A percentile compares a stretch with the other conserved stretches of the same genome.
These are phyloP conservation scores for Meiosimyza decipiens DNA, from an alignment of 2,888 invertebrate genomes.

Conservation along the genomic window DNA sequence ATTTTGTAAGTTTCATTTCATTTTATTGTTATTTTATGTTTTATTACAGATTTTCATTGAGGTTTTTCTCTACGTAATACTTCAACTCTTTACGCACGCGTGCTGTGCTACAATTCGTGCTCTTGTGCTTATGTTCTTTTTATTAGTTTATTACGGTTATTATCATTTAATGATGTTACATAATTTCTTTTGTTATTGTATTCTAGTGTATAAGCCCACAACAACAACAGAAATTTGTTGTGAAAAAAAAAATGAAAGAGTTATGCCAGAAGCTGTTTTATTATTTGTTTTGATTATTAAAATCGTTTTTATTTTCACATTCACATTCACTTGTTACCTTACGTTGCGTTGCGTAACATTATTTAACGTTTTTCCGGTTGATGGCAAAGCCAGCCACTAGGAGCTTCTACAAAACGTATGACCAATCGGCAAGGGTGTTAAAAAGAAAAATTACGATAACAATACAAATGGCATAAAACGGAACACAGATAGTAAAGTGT, in stretches of 20 bases:
- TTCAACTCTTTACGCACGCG: too few relatives aligned
- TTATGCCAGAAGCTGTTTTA: slow-evolving; percentile 55
- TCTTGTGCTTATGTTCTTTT: slow-evolving; percentile 34
- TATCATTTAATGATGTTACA: slow-evolving; percentile 57
- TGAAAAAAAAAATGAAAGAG: slow-evolving; percentile 5
- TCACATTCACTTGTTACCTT: slow-evolving; percentile 46
- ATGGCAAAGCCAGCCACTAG: too few relatives aligned
- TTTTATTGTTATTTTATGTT: too few relatives aligned
- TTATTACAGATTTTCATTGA: too few relatives aligned
- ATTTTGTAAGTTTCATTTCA: too few relatives aligned
- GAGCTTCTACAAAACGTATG: too few relatives aligned
- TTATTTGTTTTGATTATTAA: slow-evolving; percentile 63
- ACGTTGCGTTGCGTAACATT: slow-evolving; percentile 40
- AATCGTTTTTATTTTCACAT: slow-evolving; percentile 49
- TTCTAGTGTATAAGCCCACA: slow-evolving; percentile 32
- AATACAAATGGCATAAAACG: neutral
- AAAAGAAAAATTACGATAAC: neutral
- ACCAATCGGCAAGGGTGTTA: neutral
- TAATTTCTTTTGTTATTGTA: slow-evolving; percentile 20
- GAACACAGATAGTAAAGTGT: slow-evolving; percentile 32
- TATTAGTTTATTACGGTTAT: slow-evolving; percentile 63
- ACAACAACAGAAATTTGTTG: slow-evolving; percentile 34
- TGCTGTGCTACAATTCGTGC: too few relatives aligned
- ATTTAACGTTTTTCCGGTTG: too few relatives aligned
- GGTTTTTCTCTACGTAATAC: too few relatives aligned